Evolutionary conservation across 2,797 vertebrate species (phyloP), one percentile per base, ranked within the genome.

Genomic region (Darevskia mixta): DNA sequence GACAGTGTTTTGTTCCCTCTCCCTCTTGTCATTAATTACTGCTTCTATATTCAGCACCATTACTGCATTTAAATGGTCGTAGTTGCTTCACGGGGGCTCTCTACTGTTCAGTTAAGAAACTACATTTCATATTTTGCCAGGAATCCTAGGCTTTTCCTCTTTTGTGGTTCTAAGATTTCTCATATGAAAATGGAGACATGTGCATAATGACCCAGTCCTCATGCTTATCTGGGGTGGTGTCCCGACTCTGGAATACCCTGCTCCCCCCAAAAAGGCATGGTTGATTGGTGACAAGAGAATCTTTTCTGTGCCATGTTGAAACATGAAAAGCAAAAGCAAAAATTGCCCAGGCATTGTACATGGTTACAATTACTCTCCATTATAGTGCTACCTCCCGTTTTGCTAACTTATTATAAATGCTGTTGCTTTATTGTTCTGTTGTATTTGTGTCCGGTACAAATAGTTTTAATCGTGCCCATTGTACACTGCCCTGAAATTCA

Each of bases 31-130:
- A n/a, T 83, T 88, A 78, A 61, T 82, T 88, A 4, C 2, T 79
- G 0, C 67, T 89, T 84, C 58, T 80, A 86, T 13, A 38, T 32
- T 71, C 6, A 90, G 7, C 82, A 85, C 38, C 82, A 58, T 27
- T 61, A 79, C 20, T 43, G 25, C 25, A 69, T 87, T 38, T 35
- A 11, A 13, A 83, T 71, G 35, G 15, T 7, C 82, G 35, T 4
- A 83, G 1, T 49, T 92, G 87, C 61, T 72, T 91, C 88, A 89
- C 61, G 87, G 89, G 90, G 79, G 86, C 55, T 90, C 88, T 95
- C 87, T 93, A 79, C 81, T 80, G 58, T 89, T 89, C 81, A 87
- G 0, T 89, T 61, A 78, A 86, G 79, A 79, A 79, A 92, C 88
- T 38, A 85, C 83, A 88, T 4, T 2, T 85, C 87, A 78, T 85